These are phyloP conservation scores for Gallinago paraguaiae DNA, from an alignment of 2,113 vertebrate genomes.

Conservation along the genomic window DNA sequence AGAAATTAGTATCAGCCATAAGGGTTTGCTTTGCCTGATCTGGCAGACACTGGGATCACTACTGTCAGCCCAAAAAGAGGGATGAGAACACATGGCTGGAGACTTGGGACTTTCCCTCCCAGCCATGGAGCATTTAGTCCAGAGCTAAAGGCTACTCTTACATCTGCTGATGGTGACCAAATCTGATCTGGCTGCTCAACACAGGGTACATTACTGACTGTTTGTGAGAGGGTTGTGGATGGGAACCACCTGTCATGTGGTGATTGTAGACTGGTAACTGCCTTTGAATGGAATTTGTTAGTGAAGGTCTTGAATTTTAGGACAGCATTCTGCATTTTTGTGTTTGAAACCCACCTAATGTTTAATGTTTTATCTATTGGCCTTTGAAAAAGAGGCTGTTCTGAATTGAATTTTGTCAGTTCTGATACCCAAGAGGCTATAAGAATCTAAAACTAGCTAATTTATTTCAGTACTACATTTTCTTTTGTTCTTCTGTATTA, in stretches of 20 bases:
- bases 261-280: not conserved
- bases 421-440: not conserved
- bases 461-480: not conserved
- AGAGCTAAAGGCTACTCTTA: not conserved
- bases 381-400: not conserved
- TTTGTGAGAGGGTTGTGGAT: no score
- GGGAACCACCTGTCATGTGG: not conserved
- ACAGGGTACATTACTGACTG: rapidly evolving
- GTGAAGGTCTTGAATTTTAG: not conserved
- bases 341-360: not conserved
- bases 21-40: not conserved
- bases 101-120: not conserved
- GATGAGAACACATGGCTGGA: not conserved
- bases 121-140: not conserved
- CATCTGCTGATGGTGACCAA: rapidly evolving
- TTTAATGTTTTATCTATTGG: not conserved
- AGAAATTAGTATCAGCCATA: not conserved
- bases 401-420: not conserved
- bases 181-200: not conserved
- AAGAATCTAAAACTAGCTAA: not conserved
- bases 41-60: not conserved
- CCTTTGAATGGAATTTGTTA: not conserved
- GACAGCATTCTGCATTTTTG: not conserved
- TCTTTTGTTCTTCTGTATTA: not conserved
- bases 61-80: not conserved